Base-by-base conservation (phyloP, 2,797 vertebrate species). In the Poecile montanus region DNA sequence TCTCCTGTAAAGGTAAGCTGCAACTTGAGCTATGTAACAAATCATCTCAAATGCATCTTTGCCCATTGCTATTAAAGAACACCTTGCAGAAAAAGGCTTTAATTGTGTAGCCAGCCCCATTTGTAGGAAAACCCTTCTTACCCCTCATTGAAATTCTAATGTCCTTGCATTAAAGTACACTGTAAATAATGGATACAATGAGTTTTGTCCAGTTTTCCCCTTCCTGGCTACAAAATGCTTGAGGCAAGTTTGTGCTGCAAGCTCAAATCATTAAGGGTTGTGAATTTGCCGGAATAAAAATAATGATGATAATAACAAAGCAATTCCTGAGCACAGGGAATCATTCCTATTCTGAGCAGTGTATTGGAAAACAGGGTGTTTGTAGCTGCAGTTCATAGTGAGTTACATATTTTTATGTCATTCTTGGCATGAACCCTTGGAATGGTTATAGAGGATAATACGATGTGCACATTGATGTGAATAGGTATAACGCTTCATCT, bases 401-500 rank as follows among this genome's bases (percentile, higher is more conserved):
- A 93, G 32, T 45, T 88, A 42, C 56, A 70, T 84, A 48, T 90
- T 93, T 91, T 81, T 8, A 2, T 71, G 92, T 86, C 66, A 71
- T 81, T 91, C 62, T 90, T 89, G 92, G 71, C 79, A 67, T 67
- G 82, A 84, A 79, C 94, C 70, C 36, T 91, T 76, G 53, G 30
- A 86, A 76, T 73, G 79, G 77, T 86, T 90, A 79, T 60, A 82
- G 76, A 90, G 73, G 42, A 60, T 95, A 90, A 91, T 78, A 53
- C 10, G 79, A 84, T 86, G 51, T 63, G 70, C 56, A 50, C 30
- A 16, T 63, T 91, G 92, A 92, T 73, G 54, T 90, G 87, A 95
- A 88, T 91, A 91, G 66, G 47, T 70, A 13, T 88, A 93, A 65
- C 57, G 66, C 75, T 90, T 95, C 53, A 88, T 93, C 75, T 85